Evolutionary conservation across 2,113 vertebrate species (phyloP).

Genomic region (human (Homo sapiens)): DNA sequence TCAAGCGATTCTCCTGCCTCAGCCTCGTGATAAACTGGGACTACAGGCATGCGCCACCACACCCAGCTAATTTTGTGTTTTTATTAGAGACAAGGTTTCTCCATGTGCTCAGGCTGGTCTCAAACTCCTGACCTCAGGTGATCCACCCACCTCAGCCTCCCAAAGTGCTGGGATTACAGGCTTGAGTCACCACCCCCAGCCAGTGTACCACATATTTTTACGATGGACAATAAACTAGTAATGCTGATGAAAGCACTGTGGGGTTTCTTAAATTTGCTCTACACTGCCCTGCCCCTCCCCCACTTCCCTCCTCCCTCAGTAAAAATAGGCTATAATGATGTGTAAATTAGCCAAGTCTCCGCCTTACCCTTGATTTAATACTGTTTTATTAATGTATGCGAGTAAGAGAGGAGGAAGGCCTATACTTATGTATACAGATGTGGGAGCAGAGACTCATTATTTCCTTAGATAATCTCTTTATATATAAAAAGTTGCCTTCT

Average conservation of each 20-base stretch:
- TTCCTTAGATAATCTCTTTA: not conserved
- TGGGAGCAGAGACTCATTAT: not conserved
- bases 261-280: not conserved
- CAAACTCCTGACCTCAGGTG: no score
- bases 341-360: not conserved
- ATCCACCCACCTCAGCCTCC: no score
- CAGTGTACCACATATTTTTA: not conserved
- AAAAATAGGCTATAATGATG: not conserved
- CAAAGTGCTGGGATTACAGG: no score
- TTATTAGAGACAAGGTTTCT: no score
- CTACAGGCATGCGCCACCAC: no score
- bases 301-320: accelerated
- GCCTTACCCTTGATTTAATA: not conserved
- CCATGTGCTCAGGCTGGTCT: no score
- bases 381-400: not conserved
- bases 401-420: not conserved
- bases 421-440: not conserved
- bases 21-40: no score
- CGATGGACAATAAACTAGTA: not conserved
- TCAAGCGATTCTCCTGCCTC: no score
- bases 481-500: not conserved
- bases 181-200: no score
- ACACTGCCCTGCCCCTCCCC: accelerated
- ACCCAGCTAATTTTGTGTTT: no score
- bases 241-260: not conserved